Evolutionary conservation across 2,113 vertebrate species (phyloP).

Genomic region (Echinops telfairi): DNA sequence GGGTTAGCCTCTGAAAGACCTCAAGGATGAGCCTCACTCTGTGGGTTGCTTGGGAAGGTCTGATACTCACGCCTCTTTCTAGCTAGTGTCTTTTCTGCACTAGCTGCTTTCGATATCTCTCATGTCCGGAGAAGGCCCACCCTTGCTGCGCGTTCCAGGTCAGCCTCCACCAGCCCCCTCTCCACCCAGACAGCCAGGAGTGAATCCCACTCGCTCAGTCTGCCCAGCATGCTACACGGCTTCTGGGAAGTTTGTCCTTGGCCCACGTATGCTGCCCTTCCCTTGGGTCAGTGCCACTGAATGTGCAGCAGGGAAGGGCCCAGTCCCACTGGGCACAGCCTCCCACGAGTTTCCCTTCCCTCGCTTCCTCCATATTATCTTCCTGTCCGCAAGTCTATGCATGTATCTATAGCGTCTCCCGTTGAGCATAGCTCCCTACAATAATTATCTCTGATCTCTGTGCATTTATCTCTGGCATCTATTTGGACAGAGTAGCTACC

Average conservation of each 20-base stretch:
- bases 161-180: neutral
- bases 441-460: constrained; percentile 69
- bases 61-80: neutral
- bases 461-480: constrained; percentile 65
- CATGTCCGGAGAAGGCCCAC: neutral
- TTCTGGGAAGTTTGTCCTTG: neutral
- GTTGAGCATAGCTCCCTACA: neutral
- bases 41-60: too few relatives aligned
- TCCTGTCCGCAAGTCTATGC: neutral
- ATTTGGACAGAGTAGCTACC: constrained; percentile 67
- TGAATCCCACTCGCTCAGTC: neutral
- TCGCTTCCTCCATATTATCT: constrained; percentile 7
- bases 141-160: neutral
- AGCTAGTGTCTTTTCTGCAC: neutral
- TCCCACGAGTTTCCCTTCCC: neutral
- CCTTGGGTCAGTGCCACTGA: neutral
- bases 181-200: neutral
- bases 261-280: neutral
- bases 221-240: accelerated
- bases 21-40: neutral
- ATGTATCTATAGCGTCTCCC: constrained; percentile 49
- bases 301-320: neutral
- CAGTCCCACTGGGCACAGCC: neutral
- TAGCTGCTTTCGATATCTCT: neutral
- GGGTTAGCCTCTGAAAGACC: neutral